Percentiles rank a stretch among this genome's conserved stretches.
Conservation (phyloP, 1,140 invertebrate genomes). For the Littorina saxatilis region DNA sequence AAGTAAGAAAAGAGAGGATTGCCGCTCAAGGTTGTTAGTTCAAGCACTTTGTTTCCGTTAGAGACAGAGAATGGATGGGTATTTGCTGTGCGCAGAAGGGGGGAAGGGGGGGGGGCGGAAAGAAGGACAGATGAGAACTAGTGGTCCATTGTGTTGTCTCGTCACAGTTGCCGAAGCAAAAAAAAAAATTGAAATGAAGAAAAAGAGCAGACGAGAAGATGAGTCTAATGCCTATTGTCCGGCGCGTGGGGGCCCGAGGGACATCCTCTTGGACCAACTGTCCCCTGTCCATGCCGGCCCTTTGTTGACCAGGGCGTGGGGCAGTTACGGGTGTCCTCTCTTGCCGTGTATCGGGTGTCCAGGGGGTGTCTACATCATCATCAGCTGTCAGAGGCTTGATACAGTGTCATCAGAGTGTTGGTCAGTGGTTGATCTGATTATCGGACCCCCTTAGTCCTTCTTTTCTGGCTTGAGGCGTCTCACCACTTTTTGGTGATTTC, state of each 20-base stretch:
- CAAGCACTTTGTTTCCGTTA: too few relatives aligned
- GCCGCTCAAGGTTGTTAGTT: too few relatives aligned
- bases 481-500: too few relatives aligned
- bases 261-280: neutral
- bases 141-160: neutral
- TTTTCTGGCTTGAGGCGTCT: too few relatives aligned
- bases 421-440: too few relatives aligned
- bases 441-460: too few relatives aligned
- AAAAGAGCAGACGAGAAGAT: neutral
- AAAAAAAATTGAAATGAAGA: neutral
- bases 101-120: neutral
- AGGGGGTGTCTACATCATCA: neutral
- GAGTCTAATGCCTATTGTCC: conserved; percentile 3
- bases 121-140: neutral
- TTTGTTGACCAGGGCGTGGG: neutral
- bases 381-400: too few relatives aligned
- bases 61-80: too few relatives aligned
- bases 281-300: neutral
- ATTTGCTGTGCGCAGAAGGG: neutral
- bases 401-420: too few relatives aligned
- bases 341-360: neutral
- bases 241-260: neutral
- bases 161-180: neutral
- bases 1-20: too few relatives aligned
- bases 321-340: neutral